A percentile compares a stretch with the other conserved stretches of the same genome.
Evolutionary conservation across 2,113 vertebrate genomes (phyloP).

Genomic region (Sceloporus undulatus): DNA sequence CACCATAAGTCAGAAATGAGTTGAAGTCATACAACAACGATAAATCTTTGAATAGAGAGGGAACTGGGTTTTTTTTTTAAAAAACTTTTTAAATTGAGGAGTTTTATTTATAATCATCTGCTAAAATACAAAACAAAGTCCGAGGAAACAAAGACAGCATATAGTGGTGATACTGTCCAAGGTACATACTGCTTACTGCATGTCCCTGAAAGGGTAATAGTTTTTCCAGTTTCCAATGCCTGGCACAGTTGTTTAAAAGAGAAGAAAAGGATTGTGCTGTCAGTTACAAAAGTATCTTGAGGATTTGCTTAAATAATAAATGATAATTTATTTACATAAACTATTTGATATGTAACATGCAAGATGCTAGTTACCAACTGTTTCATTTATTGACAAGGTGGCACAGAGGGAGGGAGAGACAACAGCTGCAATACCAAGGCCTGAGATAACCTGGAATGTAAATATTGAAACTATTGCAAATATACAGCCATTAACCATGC

Average conservation of each 20-base stretch:
- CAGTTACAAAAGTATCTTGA: not conserved
- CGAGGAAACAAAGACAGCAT: not conserved
- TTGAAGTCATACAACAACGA: too few relatives aligned
- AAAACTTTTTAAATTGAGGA: too few relatives aligned
- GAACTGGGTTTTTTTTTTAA: too few relatives aligned
- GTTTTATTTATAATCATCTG: not conserved
- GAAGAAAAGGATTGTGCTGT: not conserved
- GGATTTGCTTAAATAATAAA: constrained; percentile 6
- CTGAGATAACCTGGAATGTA: constrained; percentile 17
- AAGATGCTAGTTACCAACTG: constrained; percentile 54
- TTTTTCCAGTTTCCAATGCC: not conserved
- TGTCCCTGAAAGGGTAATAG: not conserved
- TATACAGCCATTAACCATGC: not conserved
- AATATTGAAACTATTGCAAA: not conserved
- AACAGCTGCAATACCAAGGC: constrained; percentile 22
- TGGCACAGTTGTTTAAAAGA: not conserved
- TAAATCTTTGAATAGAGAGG: too few relatives aligned
- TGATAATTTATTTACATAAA: not conserved
- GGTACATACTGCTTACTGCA: too few relatives aligned
- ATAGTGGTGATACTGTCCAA: not conserved
- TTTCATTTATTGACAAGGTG: constrained; percentile 48
- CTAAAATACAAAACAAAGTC: not conserved
- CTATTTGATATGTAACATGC: accelerated
- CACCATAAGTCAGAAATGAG: too few relatives aligned
- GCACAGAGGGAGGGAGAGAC: not conserved